Evolutionary conservation across 2,888 invertebrate species (phyloP).

Genomic region (Mythimna ferrago): DNA sequence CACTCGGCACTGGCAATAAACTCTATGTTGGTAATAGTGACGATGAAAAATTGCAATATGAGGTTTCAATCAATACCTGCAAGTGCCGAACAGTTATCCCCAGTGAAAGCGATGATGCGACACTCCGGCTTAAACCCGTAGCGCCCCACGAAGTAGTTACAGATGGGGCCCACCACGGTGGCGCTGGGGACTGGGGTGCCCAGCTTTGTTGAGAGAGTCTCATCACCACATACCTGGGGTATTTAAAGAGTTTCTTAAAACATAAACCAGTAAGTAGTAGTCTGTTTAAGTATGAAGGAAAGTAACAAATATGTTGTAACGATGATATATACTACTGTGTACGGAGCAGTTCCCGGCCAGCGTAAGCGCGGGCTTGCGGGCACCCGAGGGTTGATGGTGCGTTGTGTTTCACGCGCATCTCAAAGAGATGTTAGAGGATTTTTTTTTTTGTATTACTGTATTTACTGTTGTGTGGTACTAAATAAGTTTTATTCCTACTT

Average conservation of each 20-base stretch:
- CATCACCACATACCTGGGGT: constrained; percentile 93
- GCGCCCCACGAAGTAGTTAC: constrained; percentile 95
- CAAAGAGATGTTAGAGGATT: too few relatives aligned
- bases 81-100: constrained; percentile 97
- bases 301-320: too few relatives aligned
- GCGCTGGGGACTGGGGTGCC: constrained; percentile 94
- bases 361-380: too few relatives aligned
- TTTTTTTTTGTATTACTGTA: too few relatives aligned
- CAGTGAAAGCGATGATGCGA: constrained; percentile 96
- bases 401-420: too few relatives aligned
- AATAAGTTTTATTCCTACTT: not conserved
- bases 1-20: too few relatives aligned
- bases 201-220: constrained; percentile 92
- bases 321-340: too few relatives aligned
- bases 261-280: not conserved
- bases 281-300: not conserved
- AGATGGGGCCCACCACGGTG: constrained; percentile 93
- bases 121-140: constrained; percentile 96
- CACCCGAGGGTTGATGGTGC: too few relatives aligned
- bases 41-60: not conserved
- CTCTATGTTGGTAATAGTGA: too few relatives aligned
- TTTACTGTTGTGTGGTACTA: too few relatives aligned
- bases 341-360: too few relatives aligned
- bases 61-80: constrained; percentile 88
- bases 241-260: not conserved